A percentile compares a stretch with the other conserved stretches of the same genome.
Conservation (phyloP, 1,140 invertebrate species). For the Sweltsa coloradensis region DNA sequence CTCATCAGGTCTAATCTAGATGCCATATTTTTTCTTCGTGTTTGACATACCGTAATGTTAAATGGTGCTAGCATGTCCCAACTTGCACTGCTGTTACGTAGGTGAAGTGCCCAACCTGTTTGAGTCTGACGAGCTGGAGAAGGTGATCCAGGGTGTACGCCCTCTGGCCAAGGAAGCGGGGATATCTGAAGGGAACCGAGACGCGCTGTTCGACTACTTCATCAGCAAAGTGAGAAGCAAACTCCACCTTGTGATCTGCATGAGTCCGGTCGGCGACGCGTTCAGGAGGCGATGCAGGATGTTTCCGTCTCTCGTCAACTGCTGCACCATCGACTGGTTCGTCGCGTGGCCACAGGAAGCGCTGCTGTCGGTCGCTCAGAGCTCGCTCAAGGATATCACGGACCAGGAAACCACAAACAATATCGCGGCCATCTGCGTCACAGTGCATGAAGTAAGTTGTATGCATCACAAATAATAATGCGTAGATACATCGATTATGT, state of each 20-base stretch:
- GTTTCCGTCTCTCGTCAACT: constrained; percentile 87
- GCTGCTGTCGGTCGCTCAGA: constrained; percentile 62
- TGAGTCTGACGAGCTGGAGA: constrained; percentile 73
- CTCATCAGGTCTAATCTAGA: too few relatives aligned
- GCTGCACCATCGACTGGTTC: constrained; percentile 91
- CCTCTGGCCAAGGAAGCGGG: constrained; percentile 56
- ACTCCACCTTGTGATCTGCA: constrained; percentile 74
- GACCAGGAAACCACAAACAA: constrained; percentile 31
- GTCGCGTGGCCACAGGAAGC: constrained; percentile 82
- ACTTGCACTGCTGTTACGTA: too few relatives aligned
- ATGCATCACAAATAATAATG: not conserved
- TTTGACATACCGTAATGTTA: too few relatives aligned
- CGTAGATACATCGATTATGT: constrained; percentile 8
- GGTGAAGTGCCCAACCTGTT: constrained; percentile 78
- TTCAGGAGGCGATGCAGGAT: constrained; percentile 66
- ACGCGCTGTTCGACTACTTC: constrained; percentile 70
- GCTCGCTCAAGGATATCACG: constrained; percentile 37
- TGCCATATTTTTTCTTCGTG: too few relatives aligned
- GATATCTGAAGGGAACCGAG: constrained; percentile 51
- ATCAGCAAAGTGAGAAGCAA: constrained; percentile 66
- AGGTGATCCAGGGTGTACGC: constrained; percentile 57
- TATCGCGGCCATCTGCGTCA: constrained; percentile 56
- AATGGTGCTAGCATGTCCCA: too few relatives aligned
- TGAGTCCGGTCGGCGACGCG: constrained; percentile 78
- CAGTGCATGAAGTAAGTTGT: constrained; percentile 54